Base-by-base conservation (phyloP, 2,888 invertebrate species). In the Trypoxylon attenuatum region DNA sequence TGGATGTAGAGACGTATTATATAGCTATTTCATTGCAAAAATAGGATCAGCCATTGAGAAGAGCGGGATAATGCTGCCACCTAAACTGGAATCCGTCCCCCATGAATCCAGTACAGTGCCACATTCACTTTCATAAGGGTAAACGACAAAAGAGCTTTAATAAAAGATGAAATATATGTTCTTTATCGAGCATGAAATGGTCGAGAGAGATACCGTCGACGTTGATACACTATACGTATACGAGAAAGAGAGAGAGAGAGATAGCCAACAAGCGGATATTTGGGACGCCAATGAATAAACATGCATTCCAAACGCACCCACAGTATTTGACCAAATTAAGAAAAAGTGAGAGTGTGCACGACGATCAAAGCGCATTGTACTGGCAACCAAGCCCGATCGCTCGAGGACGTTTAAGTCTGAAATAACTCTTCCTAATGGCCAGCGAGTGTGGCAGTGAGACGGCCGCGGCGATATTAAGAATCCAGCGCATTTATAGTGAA, bases 71-170 rank as follows among this genome's bases (percentile, higher is more conserved):
- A 16, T 27, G 47, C 33, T 51, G 39, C 47, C 38, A 41, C 58
- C 45, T 46, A 18, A 39, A 13, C 8, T 6, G 8, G 33, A 27
- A 46, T 45, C 21, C 19, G 16, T 13, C 23, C 29, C 18, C 23
- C 21, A 2, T 6, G 6, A n/a, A 18, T 1, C 19, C 3, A 1
- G 27, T 2, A 22, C 10, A n/a, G 8, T 15, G 18, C 5, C 56
- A 58, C 50, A 54, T 64, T 67, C 64, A 54, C 53, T 58, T 53
- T 64, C 63, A 38, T 45, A 33, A 18, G 3, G 33, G 25, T 41
- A 33, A 57, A 49, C 50, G 66, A 63, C 42, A 60, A 54, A 60
- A 45, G 55, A 60, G 59, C 23, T 59, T 67, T 46, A 46, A 22
- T 42, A 18, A 47, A 52, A 38, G 50, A 61, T 56, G 57, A 52